Base-by-base conservation (phyloP, 2,888 invertebrate genomes). In the Callinectes sapidus region DNA sequence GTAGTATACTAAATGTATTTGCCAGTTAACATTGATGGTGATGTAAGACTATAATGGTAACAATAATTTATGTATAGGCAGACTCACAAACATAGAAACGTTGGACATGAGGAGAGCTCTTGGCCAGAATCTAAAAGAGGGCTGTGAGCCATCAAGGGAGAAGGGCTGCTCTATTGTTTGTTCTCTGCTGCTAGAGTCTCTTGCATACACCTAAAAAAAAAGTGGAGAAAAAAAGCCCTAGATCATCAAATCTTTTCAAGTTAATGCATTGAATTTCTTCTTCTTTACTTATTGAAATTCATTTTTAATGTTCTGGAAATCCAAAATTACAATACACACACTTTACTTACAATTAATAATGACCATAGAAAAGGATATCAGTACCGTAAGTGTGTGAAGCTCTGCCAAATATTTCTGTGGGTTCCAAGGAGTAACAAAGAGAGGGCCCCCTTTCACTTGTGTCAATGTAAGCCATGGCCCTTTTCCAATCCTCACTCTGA, bases 101-200 rank as follows among this genome's bases (percentile, higher is more conserved):
- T 98, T 97, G 89, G 97, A 96, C 98, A 98, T 98, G 1, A 98
- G 96, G 88, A 97, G 96, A 94, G 98, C 96, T 95, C 97, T 96
- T 14, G 98, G 96, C 94, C 97, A 95, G 87, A 98, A 95, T 94
- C 96, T 96, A 96, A 98, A 98, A 89, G 96, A 96, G 89, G 97
- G 95, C 95, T 96, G 95, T 42, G 97, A 97, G 3, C 97, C 97
- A 96, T 98, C 98, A 93, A 98, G 95, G 23, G 98, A 97, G 96
- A 98, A 98, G 88, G 97, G 97, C 95, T 98, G 98, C n/a, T 96
- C 23, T 0, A 91, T 48, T 32, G 87, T 91, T 18, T 87, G 42
- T 55, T 90, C 91, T n/a, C 92, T 85, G n/a, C 95, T 95, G 86
- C 94, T 94, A 10, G 55, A 90, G 94, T 95, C 95, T 88, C 94